phyloP scores from a whole-genome alignment of 2,888 invertebrate species.

The Cremastinae sp. region DNA sequence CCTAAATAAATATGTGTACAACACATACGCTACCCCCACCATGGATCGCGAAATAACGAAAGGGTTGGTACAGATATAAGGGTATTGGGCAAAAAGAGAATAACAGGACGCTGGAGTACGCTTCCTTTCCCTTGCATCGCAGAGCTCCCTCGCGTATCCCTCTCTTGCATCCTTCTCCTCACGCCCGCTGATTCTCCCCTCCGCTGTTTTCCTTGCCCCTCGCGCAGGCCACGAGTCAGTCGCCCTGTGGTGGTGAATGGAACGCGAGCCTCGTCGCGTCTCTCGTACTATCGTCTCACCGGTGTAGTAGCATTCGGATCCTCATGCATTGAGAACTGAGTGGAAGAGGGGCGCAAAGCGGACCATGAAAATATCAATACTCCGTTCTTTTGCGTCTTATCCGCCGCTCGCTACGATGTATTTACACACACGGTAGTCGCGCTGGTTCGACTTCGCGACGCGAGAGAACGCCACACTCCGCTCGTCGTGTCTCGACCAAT shows the following conservation, averaged over 20 bases:
- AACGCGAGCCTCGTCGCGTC: constrained; percentile 75
- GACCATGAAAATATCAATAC: neutral
- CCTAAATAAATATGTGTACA: constrained; percentile 1
- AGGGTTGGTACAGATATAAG: constrained; percentile 30
- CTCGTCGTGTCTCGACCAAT: constrained; percentile 37
- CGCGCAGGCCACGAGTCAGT: constrained; percentile 9
- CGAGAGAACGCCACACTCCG: neutral
- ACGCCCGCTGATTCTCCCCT: constrained; percentile 22
- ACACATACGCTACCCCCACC: constrained; percentile 5
- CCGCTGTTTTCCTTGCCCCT: constrained; percentile 35
- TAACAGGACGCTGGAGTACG: constrained; percentile 49
- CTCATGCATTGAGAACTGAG: constrained; percentile 13
- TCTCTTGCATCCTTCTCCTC: constrained; percentile 24
- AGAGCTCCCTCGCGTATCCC: constrained; percentile 15
- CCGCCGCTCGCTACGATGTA: neutral
- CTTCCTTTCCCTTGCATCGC: constrained; percentile 51
- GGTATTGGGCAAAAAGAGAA: constrained; percentile 10
- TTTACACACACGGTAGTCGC: constrained; percentile 13
- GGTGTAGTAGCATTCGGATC: constrained; percentile 50
- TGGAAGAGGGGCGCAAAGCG: neutral
- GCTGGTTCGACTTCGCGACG: neutral
- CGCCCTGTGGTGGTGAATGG: constrained; percentile 76
- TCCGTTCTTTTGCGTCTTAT: neutral
- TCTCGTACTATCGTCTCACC: constrained; percentile 71
- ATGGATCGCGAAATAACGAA: constrained; percentile 15